Percentiles rank a stretch among this genome's conserved stretches.
These are phyloP conservation scores for Euura saliciscinereae DNA, from an alignment of 1,140 invertebrate genomes.

Conservation along the genomic window DNA sequence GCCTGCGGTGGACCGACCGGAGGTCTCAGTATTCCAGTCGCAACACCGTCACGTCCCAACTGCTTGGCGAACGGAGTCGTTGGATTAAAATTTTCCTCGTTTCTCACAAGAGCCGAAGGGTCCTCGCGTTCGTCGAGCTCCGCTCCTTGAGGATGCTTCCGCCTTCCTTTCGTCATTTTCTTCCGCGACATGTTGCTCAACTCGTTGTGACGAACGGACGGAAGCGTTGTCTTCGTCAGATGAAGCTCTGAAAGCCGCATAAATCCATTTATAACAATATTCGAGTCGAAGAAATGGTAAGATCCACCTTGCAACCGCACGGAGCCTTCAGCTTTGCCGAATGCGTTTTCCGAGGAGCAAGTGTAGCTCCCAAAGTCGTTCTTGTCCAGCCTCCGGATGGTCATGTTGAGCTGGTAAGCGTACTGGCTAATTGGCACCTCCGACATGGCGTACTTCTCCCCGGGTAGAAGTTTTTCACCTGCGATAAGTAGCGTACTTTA, in stretches of 20 bases:
- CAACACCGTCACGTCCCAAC: not conserved
- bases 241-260: conserved; percentile 29
- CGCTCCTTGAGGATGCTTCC: not conserved
- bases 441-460: conserved; percentile 69
- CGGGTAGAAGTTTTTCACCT: conserved; percentile 69
- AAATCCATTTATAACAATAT: no score
- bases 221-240: conserved; percentile 24
- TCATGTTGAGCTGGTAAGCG: conserved; percentile 77
- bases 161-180: not conserved
- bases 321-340: conserved; percentile 73
- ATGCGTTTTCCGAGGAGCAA: conserved; percentile 74
- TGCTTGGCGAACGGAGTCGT: not conserved
- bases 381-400: conserved; percentile 72
- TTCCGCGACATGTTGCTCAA: not conserved
- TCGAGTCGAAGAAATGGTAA: not conserved
- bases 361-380: conserved; percentile 77
- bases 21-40: not conserved
- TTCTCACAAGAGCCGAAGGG: not conserved
- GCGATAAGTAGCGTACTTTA: not conserved
- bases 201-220: conserved; percentile 5
- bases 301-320: conserved; percentile 74
- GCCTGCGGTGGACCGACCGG: conserved; percentile 9
- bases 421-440: conserved; percentile 71
- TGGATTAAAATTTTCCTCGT: not conserved
- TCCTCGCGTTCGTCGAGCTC: not conserved